These are phyloP conservation scores for Mycteria americana DNA, from an alignment of 2,797 vertebrate genomes.

Conservation along the genomic window DNA sequence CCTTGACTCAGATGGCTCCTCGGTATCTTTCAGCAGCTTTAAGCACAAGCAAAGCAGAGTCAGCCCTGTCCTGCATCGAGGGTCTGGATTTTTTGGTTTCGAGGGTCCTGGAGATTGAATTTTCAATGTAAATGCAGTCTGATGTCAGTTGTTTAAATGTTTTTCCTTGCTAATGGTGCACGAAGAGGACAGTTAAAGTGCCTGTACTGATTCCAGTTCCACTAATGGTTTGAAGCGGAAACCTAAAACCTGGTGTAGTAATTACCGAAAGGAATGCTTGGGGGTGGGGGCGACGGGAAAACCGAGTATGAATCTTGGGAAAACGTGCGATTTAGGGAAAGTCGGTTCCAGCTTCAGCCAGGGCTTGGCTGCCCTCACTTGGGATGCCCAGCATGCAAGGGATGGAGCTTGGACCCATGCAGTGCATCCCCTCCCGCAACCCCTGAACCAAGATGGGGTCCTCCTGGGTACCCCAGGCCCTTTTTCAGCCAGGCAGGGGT, in stretches of 20 bases:
- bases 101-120: background rate
- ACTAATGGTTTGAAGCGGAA: slow-evolving; percentile 78
- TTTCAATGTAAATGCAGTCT: slow-evolving; percentile 11
- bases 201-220: slow-evolving; percentile 78
- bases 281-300: slow-evolving; percentile 16
- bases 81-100: background rate
- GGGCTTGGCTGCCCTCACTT: background rate
- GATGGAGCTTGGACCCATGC: background rate
- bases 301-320: background rate
- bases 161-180: slow-evolving; percentile 51
- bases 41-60: background rate
- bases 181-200: slow-evolving; percentile 61
- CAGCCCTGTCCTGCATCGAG: background rate
- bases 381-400: background rate
- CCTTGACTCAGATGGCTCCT: background rate
- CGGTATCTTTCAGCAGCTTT: background rate
- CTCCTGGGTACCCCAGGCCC: background rate
- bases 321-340: slow-evolving; percentile 14
- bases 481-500: background rate
- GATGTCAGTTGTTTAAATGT: slow-evolving; percentile 55
- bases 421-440: background rate
- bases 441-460: background rate
- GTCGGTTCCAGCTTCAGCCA: background rate
- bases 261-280: slow-evolving; percentile 80
- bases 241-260: slow-evolving; percentile 70